Conservation (phyloP, 92 coral and sea anemone genomes). For the Phymanthus crucifer region DNA sequence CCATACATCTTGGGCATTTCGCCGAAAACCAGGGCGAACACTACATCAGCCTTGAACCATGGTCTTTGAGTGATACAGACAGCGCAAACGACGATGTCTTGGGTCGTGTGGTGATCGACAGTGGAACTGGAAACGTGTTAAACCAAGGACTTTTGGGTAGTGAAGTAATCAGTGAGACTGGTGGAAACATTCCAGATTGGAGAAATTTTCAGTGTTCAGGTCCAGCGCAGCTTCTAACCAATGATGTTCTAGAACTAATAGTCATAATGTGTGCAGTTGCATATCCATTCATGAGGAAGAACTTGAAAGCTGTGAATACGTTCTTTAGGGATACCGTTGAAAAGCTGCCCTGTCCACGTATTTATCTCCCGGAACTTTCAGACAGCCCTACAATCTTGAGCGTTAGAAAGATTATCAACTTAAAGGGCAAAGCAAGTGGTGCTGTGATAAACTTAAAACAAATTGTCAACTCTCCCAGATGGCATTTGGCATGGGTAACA, state of each 20-base stretch:
- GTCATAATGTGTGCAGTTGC: neutral
- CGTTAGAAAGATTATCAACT: constrained; percentile 1
- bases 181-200: no score
- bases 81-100: neutral
- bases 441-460: constrained; percentile 5
- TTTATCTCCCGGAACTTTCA: constrained; percentile 17
- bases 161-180: neutral
- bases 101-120: no score
- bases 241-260: constrained; percentile 9
- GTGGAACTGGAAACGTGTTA: neutral
- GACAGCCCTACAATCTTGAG: neutral
- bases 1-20: constrained; percentile 30
- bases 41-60: constrained; percentile 13
- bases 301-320: constrained; percentile 8
- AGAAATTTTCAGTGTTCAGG: no score
- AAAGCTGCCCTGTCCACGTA: neutral
- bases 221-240: neutral
- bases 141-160: neutral
- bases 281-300: constrained; percentile 2
- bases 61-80: neutral
- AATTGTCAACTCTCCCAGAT: constrained; percentile 19
- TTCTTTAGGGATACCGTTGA: constrained; percentile 22
- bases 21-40: no score
- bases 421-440: constrained; percentile 33
- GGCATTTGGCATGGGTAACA: constrained; percentile 37